Evolutionary conservation across 1,140 invertebrate genomes (phyloP), one percentile per base, ranked within the genome.

Genomic region (Mylabris phalerata): DNA sequence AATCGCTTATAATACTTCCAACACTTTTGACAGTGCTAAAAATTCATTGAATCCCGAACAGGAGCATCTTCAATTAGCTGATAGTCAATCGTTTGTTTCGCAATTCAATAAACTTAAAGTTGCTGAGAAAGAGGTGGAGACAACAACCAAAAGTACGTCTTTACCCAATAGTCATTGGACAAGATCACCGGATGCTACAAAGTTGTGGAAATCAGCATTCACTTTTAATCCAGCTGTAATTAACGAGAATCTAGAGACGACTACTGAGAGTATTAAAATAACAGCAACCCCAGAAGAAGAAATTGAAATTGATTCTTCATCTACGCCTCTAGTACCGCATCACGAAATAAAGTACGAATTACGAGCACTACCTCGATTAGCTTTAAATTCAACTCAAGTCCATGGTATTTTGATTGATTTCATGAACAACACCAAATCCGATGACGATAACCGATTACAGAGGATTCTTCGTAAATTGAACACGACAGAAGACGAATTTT

Each of bases 401-500:
- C 71, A 72, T 48, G 70, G 69, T 1, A 67, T 73, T 45, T 57
- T 73, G 4, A 71, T 73, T 11, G 67, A 73, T 58, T 72, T 73
- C 56, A 70, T 74, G 64, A 73, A 72, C 50, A 60, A 63, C 4
- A 67, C 67, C 1, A 62, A 61, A 50, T 27, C 44, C 1, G 63
- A 71, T 9, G 63, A 62, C 41, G 42, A 50, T 10, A 65, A 64
- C 24, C 66, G 65, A 38, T 59, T 73, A 7, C 64, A 71, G 60
- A 80, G 87, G 69, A 84, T 90, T 67, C 85, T 90, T 66, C 83
- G 84, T 1, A 84, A 82, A 9, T 76, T 92, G 41, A 90, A 92
- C 64, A 83, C 83, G 38, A 82, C 86, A 0, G 86, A 86, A 61
- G 82, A 84, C 0, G 80, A 85, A 64, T 86, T 86, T 48, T 71